A percentile compares a stretch with the other conserved stretches of the same genome.
These are phyloP conservation scores for Microcebus lehilahytsara DNA, from an alignment of 2,113 vertebrate species.

Conservation along the genomic window DNA sequence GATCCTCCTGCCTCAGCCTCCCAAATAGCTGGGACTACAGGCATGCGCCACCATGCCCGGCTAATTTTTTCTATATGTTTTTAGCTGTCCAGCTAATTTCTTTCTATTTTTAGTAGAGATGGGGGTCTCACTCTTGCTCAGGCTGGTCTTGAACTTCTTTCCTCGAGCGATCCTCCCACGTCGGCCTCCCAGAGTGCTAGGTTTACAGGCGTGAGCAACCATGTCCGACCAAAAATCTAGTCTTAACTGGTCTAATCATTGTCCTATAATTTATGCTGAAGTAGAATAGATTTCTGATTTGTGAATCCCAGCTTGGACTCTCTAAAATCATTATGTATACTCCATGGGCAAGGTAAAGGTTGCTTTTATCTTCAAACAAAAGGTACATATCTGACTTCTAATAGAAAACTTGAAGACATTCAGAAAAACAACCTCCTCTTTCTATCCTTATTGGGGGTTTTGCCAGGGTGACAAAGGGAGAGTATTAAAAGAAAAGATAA, in stretches of 20 bases:
- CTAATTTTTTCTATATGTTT: too few relatives aligned
- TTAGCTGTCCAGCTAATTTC: too few relatives aligned
- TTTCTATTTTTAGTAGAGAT: too few relatives aligned
- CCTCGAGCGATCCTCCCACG: too few relatives aligned
- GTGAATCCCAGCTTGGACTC: not conserved
- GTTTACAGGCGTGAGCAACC: too few relatives aligned
- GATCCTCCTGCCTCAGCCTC: too few relatives aligned
- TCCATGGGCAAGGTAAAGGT: not conserved
- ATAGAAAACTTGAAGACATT: not conserved
- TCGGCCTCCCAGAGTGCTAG: too few relatives aligned
- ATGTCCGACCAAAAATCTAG: too few relatives aligned
- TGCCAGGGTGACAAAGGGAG: not conserved
- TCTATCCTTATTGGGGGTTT: not conserved
- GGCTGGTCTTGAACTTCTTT: too few relatives aligned
- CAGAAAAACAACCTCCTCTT: not conserved
- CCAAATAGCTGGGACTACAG: too few relatives aligned
- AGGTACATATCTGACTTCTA: not conserved
- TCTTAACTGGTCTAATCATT: not conserved
- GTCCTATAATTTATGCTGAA: not conserved
- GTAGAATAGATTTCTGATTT: slow-evolving; percentile 18
- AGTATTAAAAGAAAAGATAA: not conserved
- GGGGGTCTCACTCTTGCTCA: too few relatives aligned
- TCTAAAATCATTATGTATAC: not conserved
- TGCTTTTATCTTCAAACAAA: slow-evolving; percentile 10
- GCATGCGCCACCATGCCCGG: too few relatives aligned